These are phyloP conservation scores for Notodonta ziczac DNA, from an alignment of 2,888 invertebrate species.

Conservation along the genomic window DNA sequence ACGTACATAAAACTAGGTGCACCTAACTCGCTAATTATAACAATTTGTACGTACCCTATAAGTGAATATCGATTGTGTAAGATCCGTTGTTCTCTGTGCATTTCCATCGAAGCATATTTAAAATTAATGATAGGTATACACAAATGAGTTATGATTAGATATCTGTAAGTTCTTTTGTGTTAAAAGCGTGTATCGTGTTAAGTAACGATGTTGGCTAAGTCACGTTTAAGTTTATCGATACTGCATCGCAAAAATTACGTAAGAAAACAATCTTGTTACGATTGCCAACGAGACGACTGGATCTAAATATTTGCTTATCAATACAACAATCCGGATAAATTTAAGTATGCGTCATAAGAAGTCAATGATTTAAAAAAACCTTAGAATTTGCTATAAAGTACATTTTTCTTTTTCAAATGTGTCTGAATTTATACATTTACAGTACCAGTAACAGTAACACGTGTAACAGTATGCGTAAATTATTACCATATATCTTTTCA, in stretches of 20 bases:
- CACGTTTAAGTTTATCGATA: conserved; percentile 71
- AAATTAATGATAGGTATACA: conserved; percentile 65
- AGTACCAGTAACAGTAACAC: no score
- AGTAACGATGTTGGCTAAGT: conserved; percentile 72
- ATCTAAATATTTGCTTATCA: conserved; percentile 6
- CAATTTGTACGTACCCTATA: not conserved
- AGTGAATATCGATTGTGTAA: conserved; percentile 18
- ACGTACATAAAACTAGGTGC: no score
- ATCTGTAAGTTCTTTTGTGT: conserved; percentile 68
- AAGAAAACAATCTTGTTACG: conserved; percentile 54
- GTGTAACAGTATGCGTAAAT: no score
- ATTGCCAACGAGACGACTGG: conserved; percentile 30
- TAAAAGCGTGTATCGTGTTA: conserved; percentile 63
- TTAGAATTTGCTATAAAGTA: no score
- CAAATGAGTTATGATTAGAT: conserved; percentile 67
- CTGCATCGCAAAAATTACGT: conserved; percentile 66
- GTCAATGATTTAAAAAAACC: no score
- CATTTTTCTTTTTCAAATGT: no score
- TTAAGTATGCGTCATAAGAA: no score
- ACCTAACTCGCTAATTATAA: not conserved
- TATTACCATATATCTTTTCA: no score
- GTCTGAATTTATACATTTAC: no score
- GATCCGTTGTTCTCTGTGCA: conserved; percentile 35
- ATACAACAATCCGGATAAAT: not conserved
- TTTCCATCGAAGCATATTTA: conserved; percentile 67